Evolutionary conservation across 1,140 invertebrate genomes (phyloP).

Genomic region (Orius insidiosus): DNA sequence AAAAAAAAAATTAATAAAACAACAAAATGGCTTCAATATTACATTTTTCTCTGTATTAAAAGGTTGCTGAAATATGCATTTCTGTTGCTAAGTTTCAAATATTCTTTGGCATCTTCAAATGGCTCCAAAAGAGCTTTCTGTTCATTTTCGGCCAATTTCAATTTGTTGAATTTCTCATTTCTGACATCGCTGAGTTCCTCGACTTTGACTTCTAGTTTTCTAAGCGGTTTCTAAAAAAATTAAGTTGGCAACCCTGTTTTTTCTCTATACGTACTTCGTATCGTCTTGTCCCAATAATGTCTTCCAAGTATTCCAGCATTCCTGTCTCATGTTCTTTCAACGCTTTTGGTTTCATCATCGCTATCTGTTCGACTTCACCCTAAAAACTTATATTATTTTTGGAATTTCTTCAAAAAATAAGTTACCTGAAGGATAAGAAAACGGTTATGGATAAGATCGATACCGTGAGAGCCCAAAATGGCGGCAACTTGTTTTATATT

Average conservation of each 20-base stretch:
- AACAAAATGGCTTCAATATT: no score
- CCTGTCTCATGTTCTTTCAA: conserved; percentile 71
- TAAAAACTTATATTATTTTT: conserved; percentile 26
- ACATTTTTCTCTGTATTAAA: conserved; percentile 50
- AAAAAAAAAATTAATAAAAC: not conserved
- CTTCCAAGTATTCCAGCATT: conserved; percentile 96
- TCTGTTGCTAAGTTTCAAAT: conserved; percentile 62
- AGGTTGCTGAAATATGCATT: conserved; percentile 48
- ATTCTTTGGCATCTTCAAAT: conserved; percentile 72
- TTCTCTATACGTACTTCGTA: conserved; percentile 44
- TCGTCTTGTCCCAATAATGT: conserved; percentile 88
- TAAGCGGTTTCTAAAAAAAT: conserved; percentile 49
- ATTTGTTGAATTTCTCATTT: conserved; percentile 73
- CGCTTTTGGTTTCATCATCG: conserved; percentile 96
- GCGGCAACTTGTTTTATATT: conserved; percentile 78
- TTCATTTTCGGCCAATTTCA: conserved; percentile 80
- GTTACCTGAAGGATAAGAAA: conserved; percentile 97
- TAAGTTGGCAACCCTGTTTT: no score
- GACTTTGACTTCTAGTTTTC: conserved; percentile 54
- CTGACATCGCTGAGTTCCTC: conserved; percentile 63
- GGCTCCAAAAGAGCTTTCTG: conserved; percentile 69
- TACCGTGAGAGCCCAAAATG: conserved; percentile 60
- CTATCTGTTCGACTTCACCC: conserved; percentile 98
- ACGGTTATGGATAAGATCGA: conserved; percentile 95
- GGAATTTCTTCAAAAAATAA: conserved; percentile 1